Percentiles rank a stretch among this genome's conserved stretches.
These are phyloP conservation scores for Todiramphus chloris DNA, from an alignment of 2,113 vertebrate species.

Conservation along the genomic window DNA sequence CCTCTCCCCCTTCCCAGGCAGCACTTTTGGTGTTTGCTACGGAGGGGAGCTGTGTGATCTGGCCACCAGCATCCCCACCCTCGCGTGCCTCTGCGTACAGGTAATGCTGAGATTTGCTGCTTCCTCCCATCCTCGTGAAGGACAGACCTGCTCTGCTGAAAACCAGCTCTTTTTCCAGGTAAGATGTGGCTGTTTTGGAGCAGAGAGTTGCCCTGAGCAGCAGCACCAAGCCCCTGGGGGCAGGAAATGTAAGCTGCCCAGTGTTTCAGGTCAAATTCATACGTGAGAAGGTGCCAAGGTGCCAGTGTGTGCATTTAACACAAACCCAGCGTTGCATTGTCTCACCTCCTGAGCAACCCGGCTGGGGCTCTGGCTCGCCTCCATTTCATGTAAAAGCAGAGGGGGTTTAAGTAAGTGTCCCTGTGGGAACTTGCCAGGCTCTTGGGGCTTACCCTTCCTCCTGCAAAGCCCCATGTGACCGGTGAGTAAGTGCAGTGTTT, in stretches of 20 bases:
- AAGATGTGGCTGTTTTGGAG: background rate
- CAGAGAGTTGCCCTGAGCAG: background rate
- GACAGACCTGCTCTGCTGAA: background rate
- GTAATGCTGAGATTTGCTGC: fast-evolving
- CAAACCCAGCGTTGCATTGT: background rate
- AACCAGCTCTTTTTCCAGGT: background rate
- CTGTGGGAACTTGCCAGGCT: background rate
- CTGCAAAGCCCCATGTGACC: conserved; percentile 42
- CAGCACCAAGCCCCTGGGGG: background rate
- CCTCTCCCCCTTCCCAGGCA: background rate
- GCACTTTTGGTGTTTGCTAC: fast-evolving
- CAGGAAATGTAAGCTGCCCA: fast-evolving
- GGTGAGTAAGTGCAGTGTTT: conserved; percentile 45
- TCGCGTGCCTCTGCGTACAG: fast-evolving
- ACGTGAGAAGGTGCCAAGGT: background rate
- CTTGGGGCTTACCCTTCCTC: conserved; percentile 27
- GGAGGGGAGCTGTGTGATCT: background rate
- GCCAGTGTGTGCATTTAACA: background rate
- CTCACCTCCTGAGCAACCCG: background rate
- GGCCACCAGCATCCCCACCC: fast-evolving
- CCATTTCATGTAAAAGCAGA: fast-evolving
- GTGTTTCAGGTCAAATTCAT: fast-evolving
- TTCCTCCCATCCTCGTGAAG: fast-evolving
- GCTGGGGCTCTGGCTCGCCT: background rate
- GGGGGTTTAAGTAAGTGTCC: background rate